phyloP scores from a whole-genome alignment of 1,140 invertebrate genomes.

The Periplaneta americana region DNA sequence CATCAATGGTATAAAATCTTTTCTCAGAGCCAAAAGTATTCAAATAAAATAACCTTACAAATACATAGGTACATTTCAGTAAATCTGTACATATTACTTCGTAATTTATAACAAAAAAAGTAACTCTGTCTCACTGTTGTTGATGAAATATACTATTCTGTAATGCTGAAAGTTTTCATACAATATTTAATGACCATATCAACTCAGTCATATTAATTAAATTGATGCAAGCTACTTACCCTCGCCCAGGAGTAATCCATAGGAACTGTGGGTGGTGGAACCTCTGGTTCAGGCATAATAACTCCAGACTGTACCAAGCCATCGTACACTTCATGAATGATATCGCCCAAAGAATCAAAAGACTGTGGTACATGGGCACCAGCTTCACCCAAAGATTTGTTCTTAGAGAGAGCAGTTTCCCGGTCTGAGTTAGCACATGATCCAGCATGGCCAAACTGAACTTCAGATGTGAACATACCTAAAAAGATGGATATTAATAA shows the following conservation, averaged over 20 bases:
- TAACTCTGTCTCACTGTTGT: too few relatives aligned
- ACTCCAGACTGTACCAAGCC: constrained; percentile 74
- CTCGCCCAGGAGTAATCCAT: constrained; percentile 99
- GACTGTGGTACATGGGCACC: constrained; percentile 88
- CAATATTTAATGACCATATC: too few relatives aligned
- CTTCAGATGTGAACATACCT: constrained; percentile 92
- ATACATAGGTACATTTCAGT: neutral
- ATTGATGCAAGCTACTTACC: constrained; percentile 48
- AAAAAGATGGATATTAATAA: constrained; percentile 18
- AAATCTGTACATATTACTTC: too few relatives aligned
- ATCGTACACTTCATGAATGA: constrained; percentile 72
- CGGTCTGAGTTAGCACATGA: constrained; percentile 92
- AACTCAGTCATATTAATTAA: too few relatives aligned
- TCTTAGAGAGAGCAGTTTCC: constrained; percentile 95
- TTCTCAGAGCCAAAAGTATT: too few relatives aligned
- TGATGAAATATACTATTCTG: neutral
- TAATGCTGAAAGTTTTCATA: too few relatives aligned
- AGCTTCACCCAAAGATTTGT: constrained; percentile 71
- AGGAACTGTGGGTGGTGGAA: constrained; percentile 96
- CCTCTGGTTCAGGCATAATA: constrained; percentile 83
- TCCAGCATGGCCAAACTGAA: constrained; percentile 99
- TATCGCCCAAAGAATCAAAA: constrained; percentile 86
- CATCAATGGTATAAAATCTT: neutral
- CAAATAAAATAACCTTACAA: too few relatives aligned
- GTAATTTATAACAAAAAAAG: too few relatives aligned